A percentile compares a stretch with the other conserved stretches of the same genome.
Evolutionary conservation across 2,888 invertebrate genomes (phyloP).

Genomic region (Uloborus plumipes): DNA sequence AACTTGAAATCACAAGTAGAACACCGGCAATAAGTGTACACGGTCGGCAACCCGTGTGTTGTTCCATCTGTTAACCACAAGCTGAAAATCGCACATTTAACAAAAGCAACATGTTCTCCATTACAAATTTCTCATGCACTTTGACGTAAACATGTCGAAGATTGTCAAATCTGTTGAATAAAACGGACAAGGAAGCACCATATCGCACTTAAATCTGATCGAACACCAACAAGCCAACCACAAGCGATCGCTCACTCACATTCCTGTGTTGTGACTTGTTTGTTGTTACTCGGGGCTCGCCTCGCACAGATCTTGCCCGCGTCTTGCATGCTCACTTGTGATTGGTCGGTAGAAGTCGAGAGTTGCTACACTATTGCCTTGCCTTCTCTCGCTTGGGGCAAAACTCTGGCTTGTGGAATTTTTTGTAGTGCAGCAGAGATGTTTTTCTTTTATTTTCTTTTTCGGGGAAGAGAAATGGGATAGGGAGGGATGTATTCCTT

Average conservation of each 20-base stretch:
- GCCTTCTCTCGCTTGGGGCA: no score
- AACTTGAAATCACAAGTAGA: not conserved
- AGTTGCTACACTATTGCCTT: no score
- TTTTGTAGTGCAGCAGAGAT: no score
- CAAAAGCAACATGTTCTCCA: not conserved
- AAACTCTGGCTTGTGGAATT: no score
- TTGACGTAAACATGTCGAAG: not conserved
- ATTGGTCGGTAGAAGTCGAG: not conserved
- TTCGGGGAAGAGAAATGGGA: no score
- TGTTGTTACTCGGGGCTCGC: no score
- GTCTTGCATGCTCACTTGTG: not conserved
- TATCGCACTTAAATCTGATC: not conserved
- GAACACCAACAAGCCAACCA: no score
- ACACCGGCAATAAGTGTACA: not conserved
- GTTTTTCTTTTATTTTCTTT: no score
- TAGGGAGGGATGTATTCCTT: no score
- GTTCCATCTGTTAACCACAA: conserved; percentile 17
- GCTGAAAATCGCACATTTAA: not conserved
- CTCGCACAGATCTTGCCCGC: not conserved
- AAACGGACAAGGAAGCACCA: not conserved
- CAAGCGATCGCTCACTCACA: not conserved
- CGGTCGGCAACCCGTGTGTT: not conserved
- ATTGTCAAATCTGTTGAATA: not conserved
- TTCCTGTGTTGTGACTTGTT: not conserved
- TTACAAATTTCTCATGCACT: not conserved